These are phyloP conservation scores for Argyresthia albistria DNA, from an alignment of 2,888 invertebrate species.

Conservation along the genomic window DNA sequence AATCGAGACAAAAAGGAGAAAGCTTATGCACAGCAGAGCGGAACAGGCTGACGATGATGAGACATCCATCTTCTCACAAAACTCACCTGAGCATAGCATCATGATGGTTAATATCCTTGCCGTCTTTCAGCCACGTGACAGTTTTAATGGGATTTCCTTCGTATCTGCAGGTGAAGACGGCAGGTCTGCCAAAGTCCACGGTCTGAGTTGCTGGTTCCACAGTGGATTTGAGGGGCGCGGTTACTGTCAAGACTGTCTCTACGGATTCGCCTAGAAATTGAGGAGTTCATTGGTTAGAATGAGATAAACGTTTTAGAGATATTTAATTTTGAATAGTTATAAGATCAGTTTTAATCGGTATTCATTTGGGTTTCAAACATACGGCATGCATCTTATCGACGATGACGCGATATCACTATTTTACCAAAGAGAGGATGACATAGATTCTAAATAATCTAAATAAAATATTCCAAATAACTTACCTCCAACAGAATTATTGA, in stretches of 20 bases:
- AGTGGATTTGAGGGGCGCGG: slow-evolving; percentile 89
- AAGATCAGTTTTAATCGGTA: neutral
- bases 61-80: too few relatives aligned
- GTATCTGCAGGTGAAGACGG: slow-evolving; percentile 92
- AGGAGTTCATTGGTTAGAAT: neutral
- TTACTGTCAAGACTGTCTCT: slow-evolving; percentile 92
- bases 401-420: too few relatives aligned
- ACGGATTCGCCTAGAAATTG: slow-evolving; percentile 87
- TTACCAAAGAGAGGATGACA: too few relatives aligned
- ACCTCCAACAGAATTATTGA: slow-evolving; percentile 93
- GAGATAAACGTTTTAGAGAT: too few relatives aligned
- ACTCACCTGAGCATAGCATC: slow-evolving; percentile 79
- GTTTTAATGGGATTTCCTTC: slow-evolving; percentile 93
- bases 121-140: slow-evolving; percentile 94
- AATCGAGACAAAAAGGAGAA: too few relatives aligned
- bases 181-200: slow-evolving; percentile 93
- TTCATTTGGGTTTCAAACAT: neutral
- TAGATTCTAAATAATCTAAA: neutral
- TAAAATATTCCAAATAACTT: slow-evolving; percentile 14
- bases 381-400: too few relatives aligned
- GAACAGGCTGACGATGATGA: too few relatives aligned
- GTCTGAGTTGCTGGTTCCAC: slow-evolving; percentile 94
- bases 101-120: slow-evolving; percentile 86
- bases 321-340: too few relatives aligned
- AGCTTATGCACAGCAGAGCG: too few relatives aligned